These are phyloP conservation scores for Listronotus bonariensis DNA, from an alignment of 1,140 invertebrate genomes.

Conservation along the genomic window DNA sequence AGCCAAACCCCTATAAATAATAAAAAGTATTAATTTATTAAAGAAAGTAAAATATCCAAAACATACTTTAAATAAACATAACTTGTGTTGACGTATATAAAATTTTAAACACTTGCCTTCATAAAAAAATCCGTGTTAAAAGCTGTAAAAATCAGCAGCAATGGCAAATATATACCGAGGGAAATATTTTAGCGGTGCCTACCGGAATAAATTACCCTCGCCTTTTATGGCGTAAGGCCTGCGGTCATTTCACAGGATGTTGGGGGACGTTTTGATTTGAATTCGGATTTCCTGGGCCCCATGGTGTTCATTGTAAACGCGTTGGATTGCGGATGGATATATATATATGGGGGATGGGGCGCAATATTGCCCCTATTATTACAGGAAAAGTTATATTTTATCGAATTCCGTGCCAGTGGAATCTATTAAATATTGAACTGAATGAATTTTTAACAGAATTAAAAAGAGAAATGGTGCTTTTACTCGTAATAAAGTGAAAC, in stretches of 20 bases:
- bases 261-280: constrained; percentile 33
- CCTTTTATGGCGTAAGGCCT: constrained; percentile 27
- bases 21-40: no score
- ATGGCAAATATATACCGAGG: constrained; percentile 14
- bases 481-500: no score
- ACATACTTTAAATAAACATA: no score
- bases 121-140: not conserved
- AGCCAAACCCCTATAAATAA: no score
- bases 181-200: constrained; percentile 23
- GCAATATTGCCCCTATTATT: constrained; percentile 25
- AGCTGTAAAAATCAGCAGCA: no score
- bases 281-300: constrained; percentile 26
- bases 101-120: no score
- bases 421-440: constrained; percentile 17
- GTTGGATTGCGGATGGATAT: constrained; percentile 14
- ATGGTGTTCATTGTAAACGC: constrained; percentile 24
- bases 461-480: no score
- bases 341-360: constrained; percentile 7
- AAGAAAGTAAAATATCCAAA: no score
- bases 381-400: constrained; percentile 4
- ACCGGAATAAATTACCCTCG: constrained; percentile 32
- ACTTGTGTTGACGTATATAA: no score
- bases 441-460: no score
- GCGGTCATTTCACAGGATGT: constrained; percentile 26
- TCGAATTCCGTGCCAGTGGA: not conserved